Evolutionary conservation across 1,140 invertebrate species (phyloP).

Genomic region (Amphibalanus amphitrite): DNA sequence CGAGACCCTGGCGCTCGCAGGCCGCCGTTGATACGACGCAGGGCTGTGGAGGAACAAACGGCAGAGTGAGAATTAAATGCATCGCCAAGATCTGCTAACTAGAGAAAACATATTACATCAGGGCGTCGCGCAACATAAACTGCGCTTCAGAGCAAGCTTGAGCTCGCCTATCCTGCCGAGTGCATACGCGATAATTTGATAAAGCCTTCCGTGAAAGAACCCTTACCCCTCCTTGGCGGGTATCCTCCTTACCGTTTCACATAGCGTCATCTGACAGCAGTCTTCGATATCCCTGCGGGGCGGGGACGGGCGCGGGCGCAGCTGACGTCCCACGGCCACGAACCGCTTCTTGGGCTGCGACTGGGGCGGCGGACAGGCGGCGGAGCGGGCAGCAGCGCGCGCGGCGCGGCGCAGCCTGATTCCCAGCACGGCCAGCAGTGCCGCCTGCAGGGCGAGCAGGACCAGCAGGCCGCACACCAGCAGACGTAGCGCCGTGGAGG

Average conservation of each 20-base stretch:
- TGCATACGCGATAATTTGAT: too few relatives aligned
- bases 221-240: too few relatives aligned
- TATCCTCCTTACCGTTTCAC: constrained; percentile 16
- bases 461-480: background rate
- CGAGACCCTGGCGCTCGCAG: background rate
- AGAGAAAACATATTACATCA: too few relatives aligned
- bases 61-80: too few relatives aligned
- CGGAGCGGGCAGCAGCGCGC: constrained; percentile 63
- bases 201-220: too few relatives aligned
- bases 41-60: background rate
- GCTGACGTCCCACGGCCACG: constrained; percentile 65
- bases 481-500: background rate
- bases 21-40: background rate
- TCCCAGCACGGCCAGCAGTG: background rate
- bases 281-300: constrained; percentile 41
- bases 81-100: too few relatives aligned
- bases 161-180: too few relatives aligned
- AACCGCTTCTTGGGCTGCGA: constrained; percentile 78
- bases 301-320: constrained; percentile 88
- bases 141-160: too few relatives aligned
- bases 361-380: constrained; percentile 48
- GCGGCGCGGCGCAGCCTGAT: constrained; percentile 49
- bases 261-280: constrained; percentile 20
- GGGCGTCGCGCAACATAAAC: too few relatives aligned
- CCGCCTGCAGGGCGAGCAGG: background rate